Conservation (phyloP, 2,888 invertebrate genomes). For the Dugesia japonica region DNA sequence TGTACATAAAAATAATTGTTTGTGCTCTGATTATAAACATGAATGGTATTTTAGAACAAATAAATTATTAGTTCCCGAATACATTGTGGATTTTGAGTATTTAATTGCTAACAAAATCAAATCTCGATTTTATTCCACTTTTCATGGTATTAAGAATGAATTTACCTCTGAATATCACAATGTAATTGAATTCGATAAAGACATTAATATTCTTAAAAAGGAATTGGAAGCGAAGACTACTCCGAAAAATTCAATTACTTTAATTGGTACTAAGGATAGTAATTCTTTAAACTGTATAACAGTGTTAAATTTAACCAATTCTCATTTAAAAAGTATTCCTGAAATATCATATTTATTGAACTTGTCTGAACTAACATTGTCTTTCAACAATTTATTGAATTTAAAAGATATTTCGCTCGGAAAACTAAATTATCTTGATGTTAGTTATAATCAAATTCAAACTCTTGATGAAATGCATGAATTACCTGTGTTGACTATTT, state of each 20-base stretch:
- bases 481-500: slow-evolving; percentile 39
- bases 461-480: slow-evolving; percentile 45
- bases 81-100: slow-evolving; percentile 48
- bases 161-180: background rate
- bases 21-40: slow-evolving; percentile 44
- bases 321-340: background rate
- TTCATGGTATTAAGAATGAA: background rate
- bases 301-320: background rate
- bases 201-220: background rate
- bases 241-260: background rate
- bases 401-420: slow-evolving; percentile 43
- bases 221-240: background rate
- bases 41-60: slow-evolving; percentile 47
- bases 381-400: slow-evolving; percentile 43
- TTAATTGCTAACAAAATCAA: slow-evolving; percentile 37
- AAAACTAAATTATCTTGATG: slow-evolving; percentile 44
- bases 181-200: background rate
- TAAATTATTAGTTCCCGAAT: slow-evolving; percentile 46
- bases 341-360: background rate
- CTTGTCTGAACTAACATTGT: background rate
- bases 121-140: slow-evolving; percentile 31
- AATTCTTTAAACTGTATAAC: background rate
- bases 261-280: background rate
- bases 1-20: slow-evolving; percentile 38
- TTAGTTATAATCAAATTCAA: slow-evolving; percentile 45